phyloP scores from a whole-genome alignment of 2,113 vertebrate species.

The Sebastes schlegelii region DNA sequence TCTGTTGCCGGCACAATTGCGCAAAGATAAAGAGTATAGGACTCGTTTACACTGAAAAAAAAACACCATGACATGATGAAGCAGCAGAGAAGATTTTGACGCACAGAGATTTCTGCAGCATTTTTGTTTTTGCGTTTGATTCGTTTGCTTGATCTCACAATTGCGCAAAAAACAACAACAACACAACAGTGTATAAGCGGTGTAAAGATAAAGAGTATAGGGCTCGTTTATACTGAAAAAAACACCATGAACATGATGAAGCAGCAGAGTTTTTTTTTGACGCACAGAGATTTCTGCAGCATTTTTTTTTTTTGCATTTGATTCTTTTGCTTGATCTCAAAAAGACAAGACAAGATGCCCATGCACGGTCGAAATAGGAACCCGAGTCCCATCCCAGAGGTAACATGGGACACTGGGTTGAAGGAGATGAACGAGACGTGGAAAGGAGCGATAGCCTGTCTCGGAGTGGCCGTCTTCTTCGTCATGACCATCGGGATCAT shows the following conservation, averaged over 20 bases:
- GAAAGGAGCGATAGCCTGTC: conserved; percentile 91
- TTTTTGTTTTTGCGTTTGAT: conserved; percentile 58
- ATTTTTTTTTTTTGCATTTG: conserved; percentile 69
- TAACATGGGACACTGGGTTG: conserved; percentile 86
- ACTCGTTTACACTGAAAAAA: conserved; percentile 56
- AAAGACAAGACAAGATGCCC: conserved; percentile 82
- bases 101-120: conserved; percentile 67
- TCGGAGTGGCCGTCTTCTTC: conserved; percentile 92
- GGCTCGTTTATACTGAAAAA: conserved; percentile 57
- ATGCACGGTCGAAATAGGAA: conserved; percentile 85
- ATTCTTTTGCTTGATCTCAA: conserved; percentile 72
- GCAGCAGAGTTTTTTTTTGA: conserved; percentile 62
- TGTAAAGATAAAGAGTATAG: conserved; percentile 50
- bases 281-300: conserved; percentile 68
- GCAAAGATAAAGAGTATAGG: conserved; percentile 62
- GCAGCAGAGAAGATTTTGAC: conserved; percentile 64
- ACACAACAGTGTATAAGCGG: conserved; percentile 43
- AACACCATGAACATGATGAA: conserved; percentile 78
- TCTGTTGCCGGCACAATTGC: conserved; percentile 72
- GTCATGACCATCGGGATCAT: conserved; percentile 95
- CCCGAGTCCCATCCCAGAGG: conserved; percentile 86
- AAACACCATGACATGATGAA: conserved; percentile 78
- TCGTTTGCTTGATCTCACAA: conserved; percentile 67
- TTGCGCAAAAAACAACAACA: conserved; percentile 41
- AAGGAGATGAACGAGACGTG: conserved; percentile 96